Evolutionary conservation across 2,113 vertebrate genomes (phyloP), one percentile per base, ranked within the genome.

Genomic region (Acanthisitta chloris): DNA sequence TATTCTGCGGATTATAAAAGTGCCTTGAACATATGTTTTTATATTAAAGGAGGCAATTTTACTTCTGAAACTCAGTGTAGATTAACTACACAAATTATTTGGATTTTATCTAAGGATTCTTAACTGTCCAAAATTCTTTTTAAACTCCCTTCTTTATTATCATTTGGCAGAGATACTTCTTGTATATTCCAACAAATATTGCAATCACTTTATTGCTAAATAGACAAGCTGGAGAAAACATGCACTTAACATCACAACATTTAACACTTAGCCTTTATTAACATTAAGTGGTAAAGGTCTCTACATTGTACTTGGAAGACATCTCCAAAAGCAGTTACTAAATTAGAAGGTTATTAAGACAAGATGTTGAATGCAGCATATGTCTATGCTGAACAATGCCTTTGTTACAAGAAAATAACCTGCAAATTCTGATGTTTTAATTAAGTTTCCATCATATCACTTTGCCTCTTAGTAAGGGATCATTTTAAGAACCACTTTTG

Each of bases 131-230:
- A 97, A 87, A 92, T 90, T 92, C 81, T 91, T 96, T 84, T 91
- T 10, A 90, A 94, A 96, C 73, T 96, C 80, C 31, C 80, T 89
- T 93, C 28, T 71, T 89, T 73, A 87, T 87, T 94, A 96, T 97
- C 94, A 94, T 90, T 96, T 96, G 95, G 96, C 96, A 97, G 77
- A 90, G 69, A 65, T 43, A 48, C 40, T 73, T 83, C 57, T 88
- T 66, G 64, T 78, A 42, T 95, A 95, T 86, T 96, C 96, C 96
- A 94, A 78, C 40, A 96, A 96, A 65, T 86, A 96, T 57, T 95
- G 92, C 87, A 96, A 89, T 64, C 66, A 8, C 38, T 74, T 91
- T 92, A 84, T 96, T 96, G 95, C 95, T 97, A 95, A 96, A 96
- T 24, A 93, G 71, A 93, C 65, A 72, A 21, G 18, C 64, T 79